Conservation (phyloP, 2,888 invertebrate genomes). For the Oeneis ivallda region DNA sequence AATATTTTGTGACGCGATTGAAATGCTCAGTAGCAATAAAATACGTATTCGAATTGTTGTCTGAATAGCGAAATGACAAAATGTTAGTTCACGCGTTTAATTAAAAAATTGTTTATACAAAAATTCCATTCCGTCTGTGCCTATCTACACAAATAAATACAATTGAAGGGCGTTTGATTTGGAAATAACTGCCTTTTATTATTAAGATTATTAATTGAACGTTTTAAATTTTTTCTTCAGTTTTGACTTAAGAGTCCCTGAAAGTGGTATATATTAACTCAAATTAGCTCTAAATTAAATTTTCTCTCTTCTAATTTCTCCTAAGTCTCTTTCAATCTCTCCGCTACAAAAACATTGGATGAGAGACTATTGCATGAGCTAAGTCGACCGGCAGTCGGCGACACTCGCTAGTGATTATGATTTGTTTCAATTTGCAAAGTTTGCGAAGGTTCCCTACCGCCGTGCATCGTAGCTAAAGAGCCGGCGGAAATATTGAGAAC, state of each 20-base stretch:
- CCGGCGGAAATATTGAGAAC: background rate
- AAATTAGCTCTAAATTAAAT: too few species aligned
- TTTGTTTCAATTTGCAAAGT: background rate
- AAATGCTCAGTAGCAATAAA: slow-evolving; percentile 1
- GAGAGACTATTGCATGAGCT: background rate
- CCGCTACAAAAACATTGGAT: background rate
- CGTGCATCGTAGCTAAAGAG: background rate
- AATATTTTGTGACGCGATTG: background rate
- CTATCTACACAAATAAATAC: too few species aligned
- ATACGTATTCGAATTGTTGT: background rate
- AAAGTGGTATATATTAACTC: too few species aligned
- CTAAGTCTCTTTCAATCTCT: background rate
- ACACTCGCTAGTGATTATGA: background rate
- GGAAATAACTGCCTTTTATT: too few species aligned
- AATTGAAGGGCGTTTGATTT: too few species aligned
- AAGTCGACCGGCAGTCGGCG: background rate
- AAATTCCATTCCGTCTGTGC: background rate
- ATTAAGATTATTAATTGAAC: too few species aligned
- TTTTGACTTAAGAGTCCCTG: too few species aligned
- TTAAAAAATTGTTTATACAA: slow-evolving; percentile 5
- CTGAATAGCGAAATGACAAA: background rate
- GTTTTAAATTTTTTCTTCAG: too few species aligned
- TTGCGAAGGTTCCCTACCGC: background rate
- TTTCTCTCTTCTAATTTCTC: too few species aligned
- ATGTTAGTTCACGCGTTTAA: slow-evolving; percentile 10